phyloP scores from a whole-genome alignment of 2,113 vertebrate genomes.

The Rhinopomastus cyanomelas region DNA sequence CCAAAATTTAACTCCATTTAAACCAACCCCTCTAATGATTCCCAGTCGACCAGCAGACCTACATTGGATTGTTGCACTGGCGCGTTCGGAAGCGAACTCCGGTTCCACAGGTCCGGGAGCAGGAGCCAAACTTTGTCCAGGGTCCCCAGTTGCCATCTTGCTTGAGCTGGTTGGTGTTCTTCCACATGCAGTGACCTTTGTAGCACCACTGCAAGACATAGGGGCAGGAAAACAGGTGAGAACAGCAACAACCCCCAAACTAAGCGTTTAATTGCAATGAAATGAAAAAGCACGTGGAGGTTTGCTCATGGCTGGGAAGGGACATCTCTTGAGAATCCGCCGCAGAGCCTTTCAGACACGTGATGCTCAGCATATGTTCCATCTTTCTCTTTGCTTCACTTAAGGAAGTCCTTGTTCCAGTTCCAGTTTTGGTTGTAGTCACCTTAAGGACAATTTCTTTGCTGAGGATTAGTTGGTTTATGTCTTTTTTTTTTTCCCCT shows the following conservation, averaged over 20 bases:
- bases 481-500: background rate
- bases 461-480: background rate
- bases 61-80: conserved; percentile 94
- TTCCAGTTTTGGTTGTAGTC: background rate
- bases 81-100: conserved; percentile 93
- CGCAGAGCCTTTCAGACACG: too few species aligned
- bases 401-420: background rate
- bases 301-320: background rate
- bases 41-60: conserved; percentile 18
- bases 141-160: conserved; percentile 92
- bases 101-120: conserved; percentile 91
- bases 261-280: rapidly evolving
- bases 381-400: background rate
- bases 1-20: background rate
- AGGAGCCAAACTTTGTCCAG: conserved; percentile 93
- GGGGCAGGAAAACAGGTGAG: background rate
- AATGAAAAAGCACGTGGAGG: background rate
- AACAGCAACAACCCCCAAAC: background rate
- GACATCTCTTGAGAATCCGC: background rate
- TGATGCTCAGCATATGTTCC: background rate
- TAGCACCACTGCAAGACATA: conserved; percentile 89
- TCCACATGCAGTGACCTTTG: conserved; percentile 99
- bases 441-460: background rate
- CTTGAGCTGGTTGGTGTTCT: conserved; percentile 89
- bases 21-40: rapidly evolving